These are phyloP conservation scores for Mizuhopecten yessoensis DNA, from an alignment of 1,140 invertebrate genomes.

Conservation along the genomic window DNA sequence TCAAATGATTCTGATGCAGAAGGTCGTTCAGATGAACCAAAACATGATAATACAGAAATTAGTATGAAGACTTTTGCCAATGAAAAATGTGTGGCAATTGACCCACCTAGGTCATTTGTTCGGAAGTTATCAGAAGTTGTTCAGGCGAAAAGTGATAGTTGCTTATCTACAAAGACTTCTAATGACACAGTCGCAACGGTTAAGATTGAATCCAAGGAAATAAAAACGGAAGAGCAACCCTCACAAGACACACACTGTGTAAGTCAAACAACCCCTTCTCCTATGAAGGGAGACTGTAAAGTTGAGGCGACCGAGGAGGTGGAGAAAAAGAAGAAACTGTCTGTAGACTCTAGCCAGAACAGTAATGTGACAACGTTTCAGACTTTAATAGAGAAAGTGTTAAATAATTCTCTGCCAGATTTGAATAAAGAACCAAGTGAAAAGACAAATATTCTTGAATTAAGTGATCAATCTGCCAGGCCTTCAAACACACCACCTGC, in stretches of 20 bases:
- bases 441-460: conserved; percentile 50
- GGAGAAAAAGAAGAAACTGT: neutral
- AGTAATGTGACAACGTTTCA: conserved; percentile 67
- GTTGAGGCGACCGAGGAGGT: neutral
- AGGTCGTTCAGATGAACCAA: neutral
- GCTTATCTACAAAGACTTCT: neutral
- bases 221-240: neutral
- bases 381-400: conserved; percentile 75
- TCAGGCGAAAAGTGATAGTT: neutral
- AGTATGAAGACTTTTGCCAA: neutral
- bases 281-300: neutral
- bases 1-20: neutral
- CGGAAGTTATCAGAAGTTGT: neutral
- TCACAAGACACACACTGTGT: neutral
- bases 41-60: neutral
- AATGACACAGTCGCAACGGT: neutral
- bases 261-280: neutral
- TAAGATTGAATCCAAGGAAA: neutral
- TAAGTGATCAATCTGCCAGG: neutral
- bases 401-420: conserved; percentile 69
- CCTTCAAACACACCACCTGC: neutral
- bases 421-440: neutral
- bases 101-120: neutral
- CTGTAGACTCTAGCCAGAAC: conserved; percentile 45
- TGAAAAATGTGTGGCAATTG: neutral